Conservation (phyloP, 2,113 vertebrate genomes). For the Misgurnus anguillicaudatus region DNA sequence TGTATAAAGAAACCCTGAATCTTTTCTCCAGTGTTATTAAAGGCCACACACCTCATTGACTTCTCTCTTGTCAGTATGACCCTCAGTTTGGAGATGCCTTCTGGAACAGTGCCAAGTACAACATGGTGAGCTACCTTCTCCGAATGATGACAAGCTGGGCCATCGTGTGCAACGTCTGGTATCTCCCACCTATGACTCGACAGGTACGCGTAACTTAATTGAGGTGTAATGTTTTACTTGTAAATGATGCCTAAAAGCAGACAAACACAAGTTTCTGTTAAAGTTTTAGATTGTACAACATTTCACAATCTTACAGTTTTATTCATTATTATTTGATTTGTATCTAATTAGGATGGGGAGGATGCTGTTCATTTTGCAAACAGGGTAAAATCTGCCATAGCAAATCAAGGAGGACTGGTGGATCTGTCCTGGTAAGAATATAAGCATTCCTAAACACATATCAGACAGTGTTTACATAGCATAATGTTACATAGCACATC, state of each 20-base stretch:
- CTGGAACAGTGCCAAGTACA: slow-evolving; percentile 95
- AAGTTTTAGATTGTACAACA: no score
- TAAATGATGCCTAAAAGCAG: no score
- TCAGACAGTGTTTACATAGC: background rate
- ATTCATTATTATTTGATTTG: background rate
- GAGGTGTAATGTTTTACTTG: no score
- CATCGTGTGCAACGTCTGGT: slow-evolving; percentile 95
- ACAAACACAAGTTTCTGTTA: no score
- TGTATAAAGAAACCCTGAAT: background rate
- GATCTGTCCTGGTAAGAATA: slow-evolving; percentile 88
- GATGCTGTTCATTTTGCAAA: slow-evolving; percentile 92
- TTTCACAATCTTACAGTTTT: no score
- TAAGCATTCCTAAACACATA: background rate
- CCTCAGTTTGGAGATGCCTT: slow-evolving; percentile 94
- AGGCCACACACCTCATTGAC: background rate
- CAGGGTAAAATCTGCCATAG: slow-evolving; percentile 91
- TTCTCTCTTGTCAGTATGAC: slow-evolving; percentile 83
- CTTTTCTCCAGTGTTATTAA: background rate
- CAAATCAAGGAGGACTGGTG: slow-evolving; percentile 86
- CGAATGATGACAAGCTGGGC: slow-evolving; percentile 97
- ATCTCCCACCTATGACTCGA: slow-evolving; percentile 88
- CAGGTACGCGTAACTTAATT: slow-evolving; percentile 71
- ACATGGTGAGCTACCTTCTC: slow-evolving; percentile 90
- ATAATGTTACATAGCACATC: no score
- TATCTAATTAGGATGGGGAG: slow-evolving; percentile 80